Evolutionary conservation across 2,888 invertebrate genomes (phyloP).

Genomic region (Acanthacorydalis orientalis): DNA sequence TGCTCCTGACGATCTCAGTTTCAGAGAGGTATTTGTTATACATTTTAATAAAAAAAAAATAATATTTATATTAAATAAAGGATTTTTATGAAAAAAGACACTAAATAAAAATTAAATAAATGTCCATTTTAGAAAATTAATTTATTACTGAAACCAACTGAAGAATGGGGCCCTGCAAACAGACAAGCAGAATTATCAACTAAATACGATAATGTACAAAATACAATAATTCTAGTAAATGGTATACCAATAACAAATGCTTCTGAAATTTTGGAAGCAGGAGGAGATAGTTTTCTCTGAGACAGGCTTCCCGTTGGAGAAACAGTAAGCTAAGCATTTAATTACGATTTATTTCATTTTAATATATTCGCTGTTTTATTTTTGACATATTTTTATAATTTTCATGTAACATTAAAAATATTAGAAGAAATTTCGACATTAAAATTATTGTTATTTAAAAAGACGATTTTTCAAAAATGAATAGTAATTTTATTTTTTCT

Average conservation of each 20-base stretch:
- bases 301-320: neutral
- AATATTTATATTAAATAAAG: neutral
- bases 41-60: neutral
- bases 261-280: conserved; percentile 5
- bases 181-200: conserved; percentile 15
- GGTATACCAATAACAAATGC: conserved; percentile 25
- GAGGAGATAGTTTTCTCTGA: neutral
- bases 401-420: no score
- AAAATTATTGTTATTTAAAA: no score
- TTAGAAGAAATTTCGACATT: no score
- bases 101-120: neutral
- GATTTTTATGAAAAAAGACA: no score
- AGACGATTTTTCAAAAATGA: no score
- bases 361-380: no score
- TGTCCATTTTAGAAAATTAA: neutral
- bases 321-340: neutral
- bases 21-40: conserved; percentile 27
- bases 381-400: no score
- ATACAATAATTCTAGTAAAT: conserved; percentile 30
- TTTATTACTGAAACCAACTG: conserved; percentile 42
- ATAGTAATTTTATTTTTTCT: no score
- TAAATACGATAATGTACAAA: conserved; percentile 29
- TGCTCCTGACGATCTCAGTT: conserved; percentile 36
- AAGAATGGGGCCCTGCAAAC: conserved; percentile 51
- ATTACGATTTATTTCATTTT: no score